Conservation (phyloP, 2,797 vertebrate species). For the Notoglanidium macrostoma region DNA sequence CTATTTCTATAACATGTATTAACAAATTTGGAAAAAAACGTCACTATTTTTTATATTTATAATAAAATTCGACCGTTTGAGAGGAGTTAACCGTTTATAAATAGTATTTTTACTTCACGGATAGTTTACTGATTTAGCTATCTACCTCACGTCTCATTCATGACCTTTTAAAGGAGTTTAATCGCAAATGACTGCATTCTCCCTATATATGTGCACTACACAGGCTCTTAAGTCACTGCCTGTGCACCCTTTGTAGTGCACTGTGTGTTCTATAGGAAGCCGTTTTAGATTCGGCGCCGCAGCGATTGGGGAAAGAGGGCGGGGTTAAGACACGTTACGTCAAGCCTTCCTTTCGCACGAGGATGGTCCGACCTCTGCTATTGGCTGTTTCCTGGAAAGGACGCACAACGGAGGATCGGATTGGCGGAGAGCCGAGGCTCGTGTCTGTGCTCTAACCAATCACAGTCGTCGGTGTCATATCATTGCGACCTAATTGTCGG, state of each 20-base stretch:
- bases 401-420: conserved; percentile 37
- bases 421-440: conserved; percentile 63
- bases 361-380: conserved; percentile 49
- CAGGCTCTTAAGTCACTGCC: too few relatives aligned
- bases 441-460: conserved; percentile 69
- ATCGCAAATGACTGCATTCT: background rate
- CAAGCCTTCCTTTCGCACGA: conserved; percentile 40
- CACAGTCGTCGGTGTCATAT: background rate
- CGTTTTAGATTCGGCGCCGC: background rate
- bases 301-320: background rate
- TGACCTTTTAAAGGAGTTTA: background rate
- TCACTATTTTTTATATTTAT: background rate
- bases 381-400: conserved; percentile 34
- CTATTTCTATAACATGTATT: background rate
- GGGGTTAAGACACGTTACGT: background rate
- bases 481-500: background rate
- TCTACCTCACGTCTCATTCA: background rate
- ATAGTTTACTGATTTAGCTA: background rate
- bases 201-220: background rate
- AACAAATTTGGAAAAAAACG: background rate
- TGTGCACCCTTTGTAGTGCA: background rate
- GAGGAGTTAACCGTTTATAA: background rate
- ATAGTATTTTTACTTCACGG: background rate
- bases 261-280: background rate
- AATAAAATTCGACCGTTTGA: background rate